Evolutionary conservation across 2,797 vertebrate genomes (phyloP), one percentile per base, ranked within the genome.

Genomic region (Acipenser transmontanus): DNA sequence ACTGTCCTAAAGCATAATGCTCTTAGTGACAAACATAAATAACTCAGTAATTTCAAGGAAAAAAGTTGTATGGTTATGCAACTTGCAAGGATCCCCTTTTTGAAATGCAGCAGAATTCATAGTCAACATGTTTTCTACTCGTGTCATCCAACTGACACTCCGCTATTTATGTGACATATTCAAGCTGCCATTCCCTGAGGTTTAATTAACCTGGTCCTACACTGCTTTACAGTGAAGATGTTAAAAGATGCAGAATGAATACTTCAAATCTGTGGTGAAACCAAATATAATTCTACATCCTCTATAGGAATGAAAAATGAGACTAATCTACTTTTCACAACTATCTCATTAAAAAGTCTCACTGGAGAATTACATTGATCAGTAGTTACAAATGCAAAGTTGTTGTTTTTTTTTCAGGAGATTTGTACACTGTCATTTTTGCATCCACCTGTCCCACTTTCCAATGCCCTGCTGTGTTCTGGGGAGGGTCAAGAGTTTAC

Each of bases 151-250:
- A 73, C 82, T 78, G 81, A 80, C 77, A 72, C 80, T 70, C 65
- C 68, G 71, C 77, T 82, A 76, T 85, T 83, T 81, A 79, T 84
- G 82, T 88, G 87, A 89, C 88, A 87, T 85, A 82, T 87, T 89
- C 74, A 86, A 84, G 69, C 12, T 62, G n/a, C 68, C 54, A 69
- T 11, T 83, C 87, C 79, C 85, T 7, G 59, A 82, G 84, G 88
- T 85, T 90, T 89, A 89, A 90, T 90, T 89, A 89, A 87, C 85
- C 84, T 87, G 86, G 83, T 80, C 82, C 82, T 83, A 78, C 77
- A 79, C 77, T 76, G 81, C 82, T 74, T 69, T 66, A 63, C 65
- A 56, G 81, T 81, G 83, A 84, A 86, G 80, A 87, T 66, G 74
- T 85, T 87, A 85, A 82, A 87, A 73, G 76, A 83, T 80, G 77